Percentiles rank a stretch among this genome's conserved stretches.
phyloP scores from a whole-genome alignment of 2,888 invertebrate genomes.

The Eupithecia pulchellata region DNA sequence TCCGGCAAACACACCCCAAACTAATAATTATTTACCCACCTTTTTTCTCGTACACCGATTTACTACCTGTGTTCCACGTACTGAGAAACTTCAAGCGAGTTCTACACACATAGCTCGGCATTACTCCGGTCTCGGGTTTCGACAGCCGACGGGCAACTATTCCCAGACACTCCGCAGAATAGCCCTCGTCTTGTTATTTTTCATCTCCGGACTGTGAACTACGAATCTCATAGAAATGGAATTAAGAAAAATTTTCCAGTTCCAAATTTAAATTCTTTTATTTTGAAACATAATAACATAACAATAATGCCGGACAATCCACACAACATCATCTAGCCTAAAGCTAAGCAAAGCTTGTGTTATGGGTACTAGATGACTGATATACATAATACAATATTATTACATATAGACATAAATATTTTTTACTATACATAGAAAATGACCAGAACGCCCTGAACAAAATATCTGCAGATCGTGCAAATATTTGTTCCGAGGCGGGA shows the following conservation, averaged over 20 bases:
- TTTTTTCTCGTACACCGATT: not conserved
- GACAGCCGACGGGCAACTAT: conserved; percentile 41
- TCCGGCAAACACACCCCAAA: not conserved
- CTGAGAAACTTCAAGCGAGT: not conserved
- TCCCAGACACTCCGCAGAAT: conserved; percentile 44
- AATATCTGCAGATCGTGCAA: too few relatives aligned
- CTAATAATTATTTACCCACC: not conserved
- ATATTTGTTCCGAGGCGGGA: too few relatives aligned
- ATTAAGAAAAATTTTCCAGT: not conserved
- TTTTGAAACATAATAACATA: too few relatives aligned
- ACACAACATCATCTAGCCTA: too few relatives aligned
- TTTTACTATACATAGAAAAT: too few relatives aligned
- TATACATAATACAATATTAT: too few relatives aligned
- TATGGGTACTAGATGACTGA: too few relatives aligned
- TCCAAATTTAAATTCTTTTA: too few relatives aligned
- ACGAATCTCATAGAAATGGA: conserved; percentile 7
- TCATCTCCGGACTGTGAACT: conserved; percentile 20
- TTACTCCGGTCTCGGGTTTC: conserved; percentile 20
- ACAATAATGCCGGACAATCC: too few relatives aligned
- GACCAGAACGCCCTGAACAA: too few relatives aligned
- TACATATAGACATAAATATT: too few relatives aligned
- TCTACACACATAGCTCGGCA: not conserved
- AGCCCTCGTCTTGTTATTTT: conserved; percentile 41
- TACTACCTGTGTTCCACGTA: not conserved
- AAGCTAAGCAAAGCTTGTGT: too few relatives aligned